These are phyloP conservation scores for Celastrina argiolus DNA, from an alignment of 2,888 invertebrate species.

Conservation along the genomic window DNA sequence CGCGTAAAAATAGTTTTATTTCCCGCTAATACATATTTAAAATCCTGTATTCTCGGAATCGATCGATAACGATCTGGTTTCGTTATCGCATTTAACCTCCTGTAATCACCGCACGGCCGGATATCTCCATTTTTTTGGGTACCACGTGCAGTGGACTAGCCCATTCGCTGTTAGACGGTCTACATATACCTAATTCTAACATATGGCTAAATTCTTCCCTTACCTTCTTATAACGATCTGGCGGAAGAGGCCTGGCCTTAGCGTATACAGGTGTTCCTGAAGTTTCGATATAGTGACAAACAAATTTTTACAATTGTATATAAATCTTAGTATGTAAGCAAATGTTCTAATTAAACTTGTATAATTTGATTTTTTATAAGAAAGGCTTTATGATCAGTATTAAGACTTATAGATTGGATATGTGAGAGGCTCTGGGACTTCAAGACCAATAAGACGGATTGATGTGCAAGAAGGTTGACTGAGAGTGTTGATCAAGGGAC, in stretches of 20 bases:
- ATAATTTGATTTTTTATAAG: too few relatives aligned
- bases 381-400: too few relatives aligned
- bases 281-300: conserved; percentile 25
- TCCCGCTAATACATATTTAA: conserved; percentile 8
- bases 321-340: too few relatives aligned
- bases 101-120: neutral
- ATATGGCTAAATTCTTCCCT: conserved; percentile 33
- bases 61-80: neutral
- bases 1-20: neutral
- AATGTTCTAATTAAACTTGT: too few relatives aligned
- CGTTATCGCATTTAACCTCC: neutral
- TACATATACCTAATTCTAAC: conserved; percentile 41
- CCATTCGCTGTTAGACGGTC: conserved; percentile 44
- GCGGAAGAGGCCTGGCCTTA: conserved; percentile 24
- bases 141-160: too few relatives aligned
- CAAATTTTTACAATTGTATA: too few relatives aligned
- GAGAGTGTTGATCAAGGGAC: too few relatives aligned
- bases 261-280: conserved; percentile 24
- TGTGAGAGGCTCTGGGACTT: too few relatives aligned
- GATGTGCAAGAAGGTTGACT: too few relatives aligned
- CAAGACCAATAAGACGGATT: too few relatives aligned
- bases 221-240: conserved; percentile 21
- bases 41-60: neutral
- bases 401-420: too few relatives aligned
- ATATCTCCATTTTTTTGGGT: conserved; percentile 24